Conservation (phyloP, 2,888 invertebrate species). For the Drosophila nigricruria region DNA sequence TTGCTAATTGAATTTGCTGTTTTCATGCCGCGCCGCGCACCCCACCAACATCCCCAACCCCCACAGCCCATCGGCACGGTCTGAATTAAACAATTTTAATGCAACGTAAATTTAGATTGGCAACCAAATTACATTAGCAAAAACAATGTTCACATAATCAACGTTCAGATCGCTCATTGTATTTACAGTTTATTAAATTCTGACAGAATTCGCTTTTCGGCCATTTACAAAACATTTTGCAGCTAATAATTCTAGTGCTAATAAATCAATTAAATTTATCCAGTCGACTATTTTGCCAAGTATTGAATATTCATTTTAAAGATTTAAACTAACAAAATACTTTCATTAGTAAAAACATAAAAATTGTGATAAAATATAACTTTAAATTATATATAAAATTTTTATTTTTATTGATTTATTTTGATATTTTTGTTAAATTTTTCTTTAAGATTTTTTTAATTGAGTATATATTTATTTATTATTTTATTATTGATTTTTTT, state of each 20-base stretch:
- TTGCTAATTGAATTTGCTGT: conserved; percentile 72
- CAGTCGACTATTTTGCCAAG: not conserved
- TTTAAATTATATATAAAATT: too few species aligned
- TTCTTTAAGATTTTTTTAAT: too few species aligned
- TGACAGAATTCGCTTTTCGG: conserved; percentile 3
- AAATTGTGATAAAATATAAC: too few species aligned
- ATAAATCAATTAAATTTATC: conserved; percentile 25
- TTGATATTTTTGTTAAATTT: too few species aligned
- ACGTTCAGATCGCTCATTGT: conserved; percentile 7
- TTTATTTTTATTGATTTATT: too few species aligned
- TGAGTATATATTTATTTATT: too few species aligned
- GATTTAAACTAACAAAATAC: not conserved
- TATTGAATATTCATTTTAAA: not conserved
- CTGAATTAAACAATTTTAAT: conserved; percentile 57
- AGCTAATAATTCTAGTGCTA: conserved; percentile 4
- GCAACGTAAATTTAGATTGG: conserved; percentile 47
- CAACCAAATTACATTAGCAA: conserved; percentile 31
- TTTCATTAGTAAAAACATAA: too few species aligned
- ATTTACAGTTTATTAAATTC: conserved; percentile 18
- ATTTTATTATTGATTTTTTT: too few species aligned
- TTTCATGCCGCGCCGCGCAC: conserved; percentile 17
- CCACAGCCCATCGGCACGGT: not conserved
- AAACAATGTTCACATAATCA: conserved; percentile 39
- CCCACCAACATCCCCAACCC: not conserved
- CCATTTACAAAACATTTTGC: conserved; percentile 3